Base-by-base conservation (phyloP, 2,113 vertebrate genomes). In the Oryzias javanicus region DNA sequence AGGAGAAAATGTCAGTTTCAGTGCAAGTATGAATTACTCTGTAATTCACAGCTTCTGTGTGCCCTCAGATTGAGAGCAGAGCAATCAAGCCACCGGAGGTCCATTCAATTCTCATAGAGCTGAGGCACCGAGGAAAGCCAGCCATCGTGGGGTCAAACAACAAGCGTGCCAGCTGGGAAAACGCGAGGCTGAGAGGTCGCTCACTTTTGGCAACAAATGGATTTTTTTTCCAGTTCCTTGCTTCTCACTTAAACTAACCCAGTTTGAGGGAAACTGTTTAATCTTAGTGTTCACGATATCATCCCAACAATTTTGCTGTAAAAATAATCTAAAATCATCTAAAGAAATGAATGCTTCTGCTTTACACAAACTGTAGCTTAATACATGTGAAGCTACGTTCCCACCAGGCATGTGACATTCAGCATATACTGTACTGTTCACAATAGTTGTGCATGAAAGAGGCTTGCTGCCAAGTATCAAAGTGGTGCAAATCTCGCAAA, bases 1-100 rank as follows among this genome's bases (percentile, higher is more conserved):
- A 86, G 78, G 68, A 71, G 57, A 25, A 66, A 70, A 64, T 76
- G 69, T 62, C 53, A 59, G 55, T 84, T 81, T 76, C 52, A 57
- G 47, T 74, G 45, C 57, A 56, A 53, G 46, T 60, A 45, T 60
- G 60, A 72, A 59, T 59, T 27, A 62, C 59, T 72, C 52, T 49
- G 16, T 64, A 78, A 78, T 56, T 63, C 48, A 35, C 72, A 59
- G 42, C 70, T 69, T 59, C 18, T 55, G 42, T 45, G 29, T 60
- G 55, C 74, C 63, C 55, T 79, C 59, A 76, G 46, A 24, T 35
- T 14, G 48, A 70, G 41, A 50, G 68, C 53, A 50, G 42, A 46
- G 49, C 67, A 80, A 82, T 82, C 65, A 3, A 5, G 49, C 70
- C 60, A 46, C 49, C 12, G 42, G 44, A 47, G 57, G 45, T 67